Evolutionary conservation across 1,140 invertebrate genomes (phyloP).

Genomic region (Habropoda laboriosa): DNA sequence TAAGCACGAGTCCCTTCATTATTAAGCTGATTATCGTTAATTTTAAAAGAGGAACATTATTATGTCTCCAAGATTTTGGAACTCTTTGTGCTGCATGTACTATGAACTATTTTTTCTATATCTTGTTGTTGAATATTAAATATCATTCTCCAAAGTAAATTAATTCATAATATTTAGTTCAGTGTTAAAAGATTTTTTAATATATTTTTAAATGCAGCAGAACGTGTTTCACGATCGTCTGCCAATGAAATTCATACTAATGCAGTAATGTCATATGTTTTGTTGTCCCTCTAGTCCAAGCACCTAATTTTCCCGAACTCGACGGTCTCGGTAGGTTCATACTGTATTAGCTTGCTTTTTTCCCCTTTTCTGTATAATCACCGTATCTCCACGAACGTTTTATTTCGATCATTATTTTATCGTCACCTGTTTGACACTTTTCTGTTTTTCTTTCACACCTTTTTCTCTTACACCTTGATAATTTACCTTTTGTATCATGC

Average conservation of each 20-base stretch:
- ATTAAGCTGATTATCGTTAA: constrained; percentile 26
- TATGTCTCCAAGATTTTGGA: constrained; percentile 53
- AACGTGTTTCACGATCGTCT: constrained; percentile 67
- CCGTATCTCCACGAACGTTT: constrained; percentile 10
- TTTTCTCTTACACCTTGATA: constrained; percentile 3
- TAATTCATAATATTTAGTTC: no score
- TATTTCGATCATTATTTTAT: constrained; percentile 47
- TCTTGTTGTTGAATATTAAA: no score
- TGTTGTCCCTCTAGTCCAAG: constrained; percentile 85
- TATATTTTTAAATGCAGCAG: constrained; percentile 7
- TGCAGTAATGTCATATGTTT: constrained; percentile 80
- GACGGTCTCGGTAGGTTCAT: constrained; percentile 87
- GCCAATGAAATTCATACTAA: constrained; percentile 74
- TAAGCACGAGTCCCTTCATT: constrained; percentile 3
- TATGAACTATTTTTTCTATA: neutral
- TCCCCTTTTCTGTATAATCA: constrained; percentile 49
- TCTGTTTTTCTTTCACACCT: neutral
- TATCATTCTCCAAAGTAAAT: no score
- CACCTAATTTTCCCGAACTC: constrained; percentile 86
- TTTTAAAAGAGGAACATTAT: constrained; percentile 34
- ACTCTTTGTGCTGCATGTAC: constrained; percentile 49
- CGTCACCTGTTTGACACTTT: neutral
- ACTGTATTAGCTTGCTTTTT: constrained; percentile 78
- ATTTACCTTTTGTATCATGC: constrained; percentile 3
- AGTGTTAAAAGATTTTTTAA: no score